Conservation (phyloP, 2,113 vertebrate genomes). For the Clupea harengus region DNA sequence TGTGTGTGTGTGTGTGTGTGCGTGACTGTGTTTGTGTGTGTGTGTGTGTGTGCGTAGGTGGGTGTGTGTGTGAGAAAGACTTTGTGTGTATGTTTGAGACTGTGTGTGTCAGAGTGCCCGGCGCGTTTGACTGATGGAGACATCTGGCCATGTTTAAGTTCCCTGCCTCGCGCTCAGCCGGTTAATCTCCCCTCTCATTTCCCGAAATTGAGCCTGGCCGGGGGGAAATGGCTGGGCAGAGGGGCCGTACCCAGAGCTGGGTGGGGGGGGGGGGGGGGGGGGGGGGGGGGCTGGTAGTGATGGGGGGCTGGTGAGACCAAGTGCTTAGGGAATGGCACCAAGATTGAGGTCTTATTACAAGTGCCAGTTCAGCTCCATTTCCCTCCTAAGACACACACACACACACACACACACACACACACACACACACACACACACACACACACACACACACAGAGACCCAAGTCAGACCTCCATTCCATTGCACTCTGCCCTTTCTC, state of each 20-base stretch:
- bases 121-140: slow-evolving; percentile 57
- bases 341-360: slow-evolving; percentile 41
- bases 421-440: neutral
- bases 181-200: slow-evolving; percentile 54
- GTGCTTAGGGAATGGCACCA: slow-evolving; percentile 37
- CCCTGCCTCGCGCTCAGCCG: slow-evolving; percentile 45
- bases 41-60: neutral
- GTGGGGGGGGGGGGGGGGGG: neutral
- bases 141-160: slow-evolving; percentile 58
- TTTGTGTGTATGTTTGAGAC: neutral
- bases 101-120: neutral
- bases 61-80: neutral
- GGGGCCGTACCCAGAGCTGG: neutral
- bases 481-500: no score
- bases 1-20: slow-evolving; percentile 2
- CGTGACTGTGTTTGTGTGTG: neutral
- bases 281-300: neutral
- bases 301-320: slow-evolving; percentile 31
- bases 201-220: slow-evolving; percentile 46
- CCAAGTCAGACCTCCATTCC: no score
- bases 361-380: slow-evolving; percentile 17
- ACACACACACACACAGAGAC: no score
- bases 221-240: slow-evolving; percentile 18
- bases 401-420: neutral
- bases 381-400: neutral